Evolutionary conservation across 2,888 invertebrate species (phyloP), one percentile per base, ranked within the genome.

Genomic region (Incurvaria masculella): DNA sequence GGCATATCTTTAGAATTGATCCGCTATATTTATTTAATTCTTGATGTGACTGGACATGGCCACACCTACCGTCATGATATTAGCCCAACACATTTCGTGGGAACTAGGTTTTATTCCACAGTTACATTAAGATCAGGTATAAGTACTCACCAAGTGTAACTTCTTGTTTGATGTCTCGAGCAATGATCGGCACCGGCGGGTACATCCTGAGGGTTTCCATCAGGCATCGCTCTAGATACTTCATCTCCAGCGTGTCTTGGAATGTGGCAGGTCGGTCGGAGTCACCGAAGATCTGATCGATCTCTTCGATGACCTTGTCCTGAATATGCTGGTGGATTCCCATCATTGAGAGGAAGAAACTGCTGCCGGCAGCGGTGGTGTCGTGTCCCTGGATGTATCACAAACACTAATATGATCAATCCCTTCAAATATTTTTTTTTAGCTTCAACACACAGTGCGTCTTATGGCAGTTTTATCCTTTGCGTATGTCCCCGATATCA

Each of bases 191-290:
- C 46, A 91, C 88, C 55, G 91, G 90, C 48, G 91, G 91, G 63
- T 84, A 91, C 80, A 91, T 75, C 57, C 91, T 81, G 19, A 91
- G 69, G 3, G 90, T 87, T 68, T 91, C 91, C 85, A 91, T 84
- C 44, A 91, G 79, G 52, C 90, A 89, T 51, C 90, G 80, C 67
- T 91, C 91, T 56, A 91, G 69, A 60, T 89, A 91, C 66, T 91
- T 91, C 89, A 91, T 90, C 66, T 90, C 87, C n/a, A 90, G 64
- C 1, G 91, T 90, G 55, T 92, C 91, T 59, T 88, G 86, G 72
- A 88, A 90, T 11, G 89, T 90, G 42, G 86, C 86, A 2, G 87
- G 85, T 18, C 91, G 81, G 59, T 89, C 84, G 0, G 88, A 86
- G 56, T 86, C 86, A 33, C 88, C 87, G 61, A 91, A 91, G 55